Base-by-base conservation (phyloP, 2,113 vertebrate species). In the Ariopsis seemanni region DNA sequence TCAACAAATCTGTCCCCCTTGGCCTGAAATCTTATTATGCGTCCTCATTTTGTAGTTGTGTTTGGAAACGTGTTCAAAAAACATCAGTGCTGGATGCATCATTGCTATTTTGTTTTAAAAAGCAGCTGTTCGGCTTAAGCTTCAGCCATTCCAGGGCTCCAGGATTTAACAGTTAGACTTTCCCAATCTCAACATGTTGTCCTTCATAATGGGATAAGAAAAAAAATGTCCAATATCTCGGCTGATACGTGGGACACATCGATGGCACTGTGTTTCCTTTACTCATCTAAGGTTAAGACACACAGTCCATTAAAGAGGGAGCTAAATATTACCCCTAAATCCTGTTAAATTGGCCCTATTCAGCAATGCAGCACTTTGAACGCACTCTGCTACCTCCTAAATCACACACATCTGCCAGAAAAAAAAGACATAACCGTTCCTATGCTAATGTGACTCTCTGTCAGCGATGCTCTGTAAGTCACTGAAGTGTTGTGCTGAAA, bases 321-420 rank as follows among this genome's bases (percentile, higher is more conserved):
- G 60, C 67, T 86, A 86, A 80, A 78, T 25, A 67, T 67, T 67
- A 67, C 85, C 60, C 12, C 58, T 86, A 86, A 79, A 67, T 77
- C 58, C 48, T 86, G 34, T 60, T 86, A 86, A 42, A 86, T 86
- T 86, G 62, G 48, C 60, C 20, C 50, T 20, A 9, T 86, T 86
- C 72, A 79, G n/a, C 42, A 79, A 34, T 55, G 85, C 4, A 69
- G 62, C 85, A 57, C 65, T 81, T 71, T 81, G 55, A 85, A 58
- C 8, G 55, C 84, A 77, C 25, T 63, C 57, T 85, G 62, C 30
- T 69, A 77, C 62, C 77, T 69, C 77, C 62, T 80, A 86, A 80
- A 86, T 86, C 62, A 67, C 17, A 25, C 62, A 57, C 52, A 81
- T 81, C 63, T 57, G 50, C 62, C 63, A 69, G 77, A 63, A 67